phyloP scores from a whole-genome alignment of 2,797 vertebrate species.

The Picus viridis region DNA sequence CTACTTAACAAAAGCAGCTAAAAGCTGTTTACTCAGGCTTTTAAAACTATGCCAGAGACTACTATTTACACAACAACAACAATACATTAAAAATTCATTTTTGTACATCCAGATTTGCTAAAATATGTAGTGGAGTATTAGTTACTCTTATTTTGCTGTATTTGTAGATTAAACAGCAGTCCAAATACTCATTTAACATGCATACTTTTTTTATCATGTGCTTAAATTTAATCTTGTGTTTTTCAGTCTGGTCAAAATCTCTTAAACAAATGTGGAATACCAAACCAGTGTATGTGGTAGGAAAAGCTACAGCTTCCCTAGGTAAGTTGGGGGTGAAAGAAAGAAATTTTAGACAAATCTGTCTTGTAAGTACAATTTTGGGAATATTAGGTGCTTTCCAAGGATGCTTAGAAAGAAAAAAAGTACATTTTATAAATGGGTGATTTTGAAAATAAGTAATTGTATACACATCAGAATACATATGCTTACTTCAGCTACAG shows the following conservation, averaged over 20 bases:
- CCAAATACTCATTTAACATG: not conserved
- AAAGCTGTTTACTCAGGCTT: not conserved
- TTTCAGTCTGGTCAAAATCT: conserved; percentile 86
- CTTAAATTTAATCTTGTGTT: conserved; percentile 20
- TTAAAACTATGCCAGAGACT: not conserved
- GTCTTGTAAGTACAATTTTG: not conserved
- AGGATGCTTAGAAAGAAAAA: not conserved
- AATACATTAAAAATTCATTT: not conserved
- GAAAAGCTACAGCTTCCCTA: conserved; percentile 87
- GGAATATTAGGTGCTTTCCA: not conserved
- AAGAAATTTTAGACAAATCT: not conserved
- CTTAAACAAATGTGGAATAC: conserved; percentile 87
- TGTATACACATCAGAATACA: not conserved
- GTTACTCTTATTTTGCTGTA: not conserved
- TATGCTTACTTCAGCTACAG: not conserved
- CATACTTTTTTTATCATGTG: not conserved
- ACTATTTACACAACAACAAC: not conserved
- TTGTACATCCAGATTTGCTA: not conserved
- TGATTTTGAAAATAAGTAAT: not conserved
- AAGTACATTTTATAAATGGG: not conserved
- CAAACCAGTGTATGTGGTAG: conserved; percentile 92
- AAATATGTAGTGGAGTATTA: not conserved
- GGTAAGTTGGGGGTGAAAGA: conserved; percentile 78
- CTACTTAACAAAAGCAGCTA: not conserved
- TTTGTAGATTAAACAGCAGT: not conserved